Base-by-base conservation (phyloP, 2,797 vertebrate species). In the Halcyon badia region DNA sequence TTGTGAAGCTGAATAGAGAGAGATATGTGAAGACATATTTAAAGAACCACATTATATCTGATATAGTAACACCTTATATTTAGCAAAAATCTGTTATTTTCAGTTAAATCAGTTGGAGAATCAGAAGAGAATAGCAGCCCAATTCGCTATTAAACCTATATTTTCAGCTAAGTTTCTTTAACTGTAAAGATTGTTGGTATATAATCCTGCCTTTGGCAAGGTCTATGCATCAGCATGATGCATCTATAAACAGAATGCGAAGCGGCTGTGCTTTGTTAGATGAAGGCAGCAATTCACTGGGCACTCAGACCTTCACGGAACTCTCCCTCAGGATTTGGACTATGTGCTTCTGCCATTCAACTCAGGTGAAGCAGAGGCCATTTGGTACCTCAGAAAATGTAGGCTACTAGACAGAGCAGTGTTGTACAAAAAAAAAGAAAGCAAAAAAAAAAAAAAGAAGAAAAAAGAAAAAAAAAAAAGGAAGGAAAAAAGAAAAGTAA, bases 151-250 rank as follows among this genome's bases (percentile, higher is more conserved):
- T 35, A 62, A 35, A 31, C 11, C 11, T 71, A 1, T 44, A 21
- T 90, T 86, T 93, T 84, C 15, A 35, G 46, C 51, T 52, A 37
- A 60, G 28, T 70, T 93, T 92, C 46, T 83, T 87, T 73, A 89
- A 58, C 70, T 82, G n/a, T 58, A 49, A 52, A 51, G 42, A 65
- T 19, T 14, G 28, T 56, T 70, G 51, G 54, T 70, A 11, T 73
- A 11, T 60, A 87, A 90, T 69, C 84, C 56, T 89, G 35, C 58
- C 60, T 62, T 73, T 92, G 85, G 78, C 81, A 87, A 93, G 77
- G 69, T 95, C 76, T 76, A 3, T 90, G 66, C 51, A 79, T 92
- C 86, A 92, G 73, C 16, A 10, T 41, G 77, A 79, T 82, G 51
- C 11, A 0, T 30, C 62, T 76, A 24, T 73, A 77, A 93, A 84